Evolutionary conservation across 2,113 vertebrate species (phyloP), one percentile per base, ranked within the genome.

Genomic region (Campylomormyrus numenius): DNA sequence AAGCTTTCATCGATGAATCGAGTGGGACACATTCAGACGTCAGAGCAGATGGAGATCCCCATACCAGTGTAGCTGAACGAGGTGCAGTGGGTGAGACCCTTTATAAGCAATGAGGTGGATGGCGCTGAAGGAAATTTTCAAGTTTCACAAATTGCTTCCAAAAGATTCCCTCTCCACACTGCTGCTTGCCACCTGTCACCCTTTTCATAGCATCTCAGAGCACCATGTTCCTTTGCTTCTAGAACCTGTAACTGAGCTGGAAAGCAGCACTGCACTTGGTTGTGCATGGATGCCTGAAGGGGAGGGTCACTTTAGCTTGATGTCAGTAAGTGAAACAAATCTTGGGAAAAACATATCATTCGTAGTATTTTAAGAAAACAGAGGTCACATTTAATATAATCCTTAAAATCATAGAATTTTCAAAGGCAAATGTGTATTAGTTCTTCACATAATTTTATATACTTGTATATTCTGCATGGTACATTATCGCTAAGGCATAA

Each of bases 261-360:
- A 53, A 56, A 56, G 15, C 89, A 84, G 89, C 50, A 50, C 88
- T 83, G 46, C 58, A 49, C n/a, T 35, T 80, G 6, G 66, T 88
- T 86, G 89, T 83, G 0, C 80, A n/a, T 91, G 91, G 92, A 62
- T 91, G 80, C 52, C 89, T 48, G 88, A 90, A 1, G 93, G 91
- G 27, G 85, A 90, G 53, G 39, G 89, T 88, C 88, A 90, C 46
- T 93, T 89, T 89, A 90, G 87, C 58, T 90, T 92, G 85, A 88
- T 92, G 89, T 90, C 88, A 49, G 94, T 94, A 83, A 92, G 93
- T 93, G 88, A 31, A 24, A 10, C 9, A 27, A 45, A 3, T 53
- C 45, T 62, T 46, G 27, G 15, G 15, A 42, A 13, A 74, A 74
- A 74, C 70, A 35, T 74, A 74, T 31, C 9, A 70, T 70, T 27